phyloP scores from a whole-genome alignment of 1,140 invertebrate genomes.

The Dendrolimus kikuchii region DNA sequence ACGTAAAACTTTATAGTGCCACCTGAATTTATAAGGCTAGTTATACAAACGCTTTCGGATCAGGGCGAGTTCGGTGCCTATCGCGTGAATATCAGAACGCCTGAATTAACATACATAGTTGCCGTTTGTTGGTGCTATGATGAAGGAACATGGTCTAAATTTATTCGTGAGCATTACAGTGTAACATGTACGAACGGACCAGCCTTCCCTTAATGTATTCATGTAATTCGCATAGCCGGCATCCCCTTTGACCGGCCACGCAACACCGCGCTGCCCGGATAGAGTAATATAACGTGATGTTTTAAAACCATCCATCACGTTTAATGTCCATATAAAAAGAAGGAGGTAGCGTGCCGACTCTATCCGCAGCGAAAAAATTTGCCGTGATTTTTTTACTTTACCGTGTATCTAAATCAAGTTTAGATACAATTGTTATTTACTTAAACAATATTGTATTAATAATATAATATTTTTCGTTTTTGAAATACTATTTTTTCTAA shows the following conservation, averaged over 20 bases:
- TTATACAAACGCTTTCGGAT: too few relatives aligned
- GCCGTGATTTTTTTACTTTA: slow-evolving; percentile 15
- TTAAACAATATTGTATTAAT: too few relatives aligned
- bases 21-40: too few relatives aligned
- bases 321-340: slow-evolving; percentile 69
- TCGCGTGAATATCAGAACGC: slow-evolving; percentile 18
- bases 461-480: too few relatives aligned
- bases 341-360: slow-evolving; percentile 44
- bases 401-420: slow-evolving; percentile 1
- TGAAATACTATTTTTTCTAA: too few relatives aligned
- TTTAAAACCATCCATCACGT: slow-evolving; percentile 71
- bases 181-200: slow-evolving; percentile 55
- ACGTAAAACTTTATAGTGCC: too few relatives aligned
- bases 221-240: slow-evolving; percentile 70
- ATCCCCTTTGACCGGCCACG: slow-evolving; percentile 71
- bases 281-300: slow-evolving; percentile 67
- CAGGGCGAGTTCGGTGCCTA: background rate
- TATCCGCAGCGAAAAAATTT: slow-evolving; percentile 27
- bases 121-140: slow-evolving; percentile 47
- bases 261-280: slow-evolving; percentile 60
- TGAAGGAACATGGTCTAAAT: slow-evolving; percentile 63
- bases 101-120: slow-evolving; percentile 55
- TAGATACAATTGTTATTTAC: too few relatives aligned
- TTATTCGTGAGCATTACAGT: slow-evolving; percentile 68
- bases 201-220: slow-evolving; percentile 68